Evolutionary conservation across 1,140 invertebrate species (phyloP).

Genomic region (Papilio xuthus): DNA sequence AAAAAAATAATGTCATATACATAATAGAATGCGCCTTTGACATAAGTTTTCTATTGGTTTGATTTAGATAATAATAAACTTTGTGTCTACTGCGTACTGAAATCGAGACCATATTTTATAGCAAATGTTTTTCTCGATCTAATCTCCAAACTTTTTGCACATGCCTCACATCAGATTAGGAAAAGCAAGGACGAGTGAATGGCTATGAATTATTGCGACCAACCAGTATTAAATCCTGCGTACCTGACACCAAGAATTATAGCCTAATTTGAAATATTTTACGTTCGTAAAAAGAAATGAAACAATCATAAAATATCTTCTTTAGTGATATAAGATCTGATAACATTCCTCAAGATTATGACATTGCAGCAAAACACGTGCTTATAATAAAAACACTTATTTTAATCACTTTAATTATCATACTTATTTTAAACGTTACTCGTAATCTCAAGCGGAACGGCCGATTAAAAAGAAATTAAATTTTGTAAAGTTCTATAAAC

Average conservation of each 20-base stretch:
- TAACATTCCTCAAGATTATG: neutral
- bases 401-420: conserved; percentile 16
- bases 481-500: neutral
- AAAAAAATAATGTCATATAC: neutral
- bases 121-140: neutral
- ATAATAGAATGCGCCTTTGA: no score
- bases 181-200: neutral
- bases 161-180: conserved; percentile 10
- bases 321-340: neutral
- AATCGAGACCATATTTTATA: no score
- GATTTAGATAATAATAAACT: no score
- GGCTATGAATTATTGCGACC: neutral
- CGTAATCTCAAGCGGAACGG: neutral
- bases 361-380: neutral
- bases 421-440: conserved; percentile 16
- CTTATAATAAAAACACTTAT: neutral
- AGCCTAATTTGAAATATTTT: neutral
- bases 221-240: neutral
- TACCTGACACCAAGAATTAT: neutral
- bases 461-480: conserved; percentile 3
- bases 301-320: neutral
- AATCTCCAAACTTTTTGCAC: neutral
- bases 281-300: no score
- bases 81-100: no score
- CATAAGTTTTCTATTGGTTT: no score